Conservation (phyloP, 2,888 invertebrate genomes). For the Steinernema carpocapsae region DNA sequence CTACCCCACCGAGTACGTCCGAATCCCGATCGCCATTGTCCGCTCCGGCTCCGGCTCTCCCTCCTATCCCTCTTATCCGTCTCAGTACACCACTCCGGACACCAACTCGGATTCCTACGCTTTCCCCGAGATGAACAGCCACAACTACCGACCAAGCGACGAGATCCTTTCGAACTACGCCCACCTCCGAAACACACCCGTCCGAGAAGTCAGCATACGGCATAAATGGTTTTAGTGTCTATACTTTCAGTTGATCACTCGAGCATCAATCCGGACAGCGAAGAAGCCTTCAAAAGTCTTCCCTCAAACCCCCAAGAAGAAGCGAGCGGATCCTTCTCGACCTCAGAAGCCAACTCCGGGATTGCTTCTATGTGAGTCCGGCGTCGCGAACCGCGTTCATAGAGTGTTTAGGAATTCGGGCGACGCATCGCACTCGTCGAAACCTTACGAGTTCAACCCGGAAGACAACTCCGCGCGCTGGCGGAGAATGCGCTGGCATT, state of each 20-base stretch:
- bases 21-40: conserved; percentile 19
- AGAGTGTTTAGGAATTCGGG: conserved; percentile 1
- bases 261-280: not conserved
- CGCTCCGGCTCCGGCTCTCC: not conserved
- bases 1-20: conserved; percentile 1
- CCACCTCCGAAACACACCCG: conserved; percentile 18
- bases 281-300: conserved; percentile 26
- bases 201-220: conserved; percentile 19
- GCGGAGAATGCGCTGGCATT: not conserved
- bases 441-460: conserved; percentile 16
- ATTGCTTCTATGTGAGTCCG: not conserved
- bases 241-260: not conserved
- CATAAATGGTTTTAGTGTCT: not conserved
- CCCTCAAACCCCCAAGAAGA: conserved; percentile 18
- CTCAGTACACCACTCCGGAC: not conserved
- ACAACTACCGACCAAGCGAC: conserved; percentile 18
- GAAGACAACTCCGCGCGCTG: not conserved
- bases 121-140: not conserved
- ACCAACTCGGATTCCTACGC: not conserved
- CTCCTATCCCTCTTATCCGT: not conserved
- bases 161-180: conserved; percentile 22
- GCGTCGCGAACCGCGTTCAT: not conserved
- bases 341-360: not conserved
- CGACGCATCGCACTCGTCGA: not conserved
- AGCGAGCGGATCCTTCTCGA: not conserved